Evolutionary conservation across 2,797 vertebrate species (phyloP).

Genomic region (Chloroceryle inda): DNA sequence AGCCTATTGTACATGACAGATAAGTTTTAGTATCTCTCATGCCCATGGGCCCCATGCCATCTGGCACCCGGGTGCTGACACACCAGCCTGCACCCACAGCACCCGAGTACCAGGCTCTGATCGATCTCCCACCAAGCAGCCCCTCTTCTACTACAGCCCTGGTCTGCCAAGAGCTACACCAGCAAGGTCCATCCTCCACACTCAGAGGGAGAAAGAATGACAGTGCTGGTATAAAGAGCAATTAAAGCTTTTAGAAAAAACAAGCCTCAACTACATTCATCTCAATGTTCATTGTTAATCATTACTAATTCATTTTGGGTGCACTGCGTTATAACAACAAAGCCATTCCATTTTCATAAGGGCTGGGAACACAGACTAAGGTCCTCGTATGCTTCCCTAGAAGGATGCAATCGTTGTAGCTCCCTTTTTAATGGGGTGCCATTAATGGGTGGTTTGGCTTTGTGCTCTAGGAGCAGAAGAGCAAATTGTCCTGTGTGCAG

Average conservation of each 20-base stretch:
- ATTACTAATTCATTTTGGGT: neutral
- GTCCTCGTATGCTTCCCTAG: neutral
- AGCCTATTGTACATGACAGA: neutral
- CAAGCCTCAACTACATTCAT: neutral
- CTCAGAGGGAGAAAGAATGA: neutral
- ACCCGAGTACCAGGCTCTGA: accelerated
- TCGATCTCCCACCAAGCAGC: neutral
- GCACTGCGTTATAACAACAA: neutral
- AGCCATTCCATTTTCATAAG: neutral
- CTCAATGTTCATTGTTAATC: neutral
- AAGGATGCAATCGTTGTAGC: neutral
- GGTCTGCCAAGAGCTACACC: neutral
- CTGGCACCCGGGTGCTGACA: neutral
- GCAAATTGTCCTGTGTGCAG: neutral
- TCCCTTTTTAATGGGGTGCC: neutral
- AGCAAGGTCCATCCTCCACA: neutral
- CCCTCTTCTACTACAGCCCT: neutral
- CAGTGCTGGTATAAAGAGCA: neutral
- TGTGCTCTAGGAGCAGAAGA: neutral
- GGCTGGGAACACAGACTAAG: neutral
- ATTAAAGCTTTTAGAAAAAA: neutral
- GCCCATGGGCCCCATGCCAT: neutral
- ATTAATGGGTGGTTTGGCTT: neutral
- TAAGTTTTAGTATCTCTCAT: neutral
- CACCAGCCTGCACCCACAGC: neutral